These are phyloP conservation scores for Andrena minutula DNA, from an alignment of 2,888 invertebrate species.

Conservation along the genomic window DNA sequence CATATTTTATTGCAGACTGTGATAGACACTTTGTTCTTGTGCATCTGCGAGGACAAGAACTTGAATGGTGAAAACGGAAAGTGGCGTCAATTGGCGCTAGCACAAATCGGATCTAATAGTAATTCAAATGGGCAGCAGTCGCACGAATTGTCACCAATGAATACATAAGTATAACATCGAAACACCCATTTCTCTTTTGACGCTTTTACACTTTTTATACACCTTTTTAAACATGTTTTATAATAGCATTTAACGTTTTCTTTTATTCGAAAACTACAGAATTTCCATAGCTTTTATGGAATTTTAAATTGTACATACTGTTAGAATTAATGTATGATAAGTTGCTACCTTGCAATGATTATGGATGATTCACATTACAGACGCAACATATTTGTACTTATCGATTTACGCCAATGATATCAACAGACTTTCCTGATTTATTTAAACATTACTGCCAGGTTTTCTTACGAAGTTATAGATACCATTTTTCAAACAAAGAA, in stretches of 20 bases:
- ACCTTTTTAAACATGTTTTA: conserved; percentile 34
- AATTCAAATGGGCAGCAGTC: conserved; percentile 82
- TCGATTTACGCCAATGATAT: not conserved
- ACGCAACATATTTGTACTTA: conserved; percentile 16
- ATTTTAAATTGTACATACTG: conserved; percentile 21
- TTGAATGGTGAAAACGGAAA: conserved; percentile 91
- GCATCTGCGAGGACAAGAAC: conserved; percentile 96
- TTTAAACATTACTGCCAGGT: conserved; percentile 39
- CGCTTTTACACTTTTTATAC: conserved; percentile 45
- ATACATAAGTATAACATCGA: conserved; percentile 71
- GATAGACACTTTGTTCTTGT: conserved; percentile 96
- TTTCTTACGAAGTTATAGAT: conserved; percentile 10
- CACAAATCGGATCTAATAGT: conserved; percentile 76
- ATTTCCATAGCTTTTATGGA: conserved; percentile 33
- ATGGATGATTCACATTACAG: conserved; percentile 4
- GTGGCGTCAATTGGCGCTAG: conserved; percentile 82
- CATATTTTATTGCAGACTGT: conserved; percentile 90
- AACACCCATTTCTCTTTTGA: conserved; percentile 2
- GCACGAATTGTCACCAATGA: conserved; percentile 85
- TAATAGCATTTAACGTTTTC: conserved; percentile 7
- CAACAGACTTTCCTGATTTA: not conserved
- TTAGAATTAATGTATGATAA: conserved; percentile 5
- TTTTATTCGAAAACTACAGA: conserved; percentile 9
- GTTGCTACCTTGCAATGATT: conserved; percentile 3
- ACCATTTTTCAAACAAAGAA: conserved; percentile 14